Evolutionary conservation across 35 echinoderm and acorn worm genomes (phyloP).

Genomic region (Ophiothrix spiculata): DNA sequence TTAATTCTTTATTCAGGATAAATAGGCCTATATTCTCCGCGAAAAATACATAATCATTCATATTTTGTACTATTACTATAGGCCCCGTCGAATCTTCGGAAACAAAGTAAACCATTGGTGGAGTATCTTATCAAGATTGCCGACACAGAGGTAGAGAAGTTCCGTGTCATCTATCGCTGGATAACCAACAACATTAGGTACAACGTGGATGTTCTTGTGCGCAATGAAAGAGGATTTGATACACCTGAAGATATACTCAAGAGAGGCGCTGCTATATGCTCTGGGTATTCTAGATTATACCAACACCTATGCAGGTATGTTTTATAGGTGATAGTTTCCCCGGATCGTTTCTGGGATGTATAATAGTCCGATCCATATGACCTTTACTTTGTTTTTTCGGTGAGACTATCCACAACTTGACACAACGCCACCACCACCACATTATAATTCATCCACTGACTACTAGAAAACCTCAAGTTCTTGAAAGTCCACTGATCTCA

Average conservation of each 20-base stretch:
- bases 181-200: slow-evolving; percentile 31
- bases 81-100: slow-evolving; percentile 14
- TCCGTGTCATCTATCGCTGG: slow-evolving; percentile 40
- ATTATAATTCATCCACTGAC: too few relatives aligned
- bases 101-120: slow-evolving; percentile 1
- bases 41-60: too few relatives aligned
- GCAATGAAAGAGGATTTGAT: not conserved
- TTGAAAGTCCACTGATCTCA: too few relatives aligned
- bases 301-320: slow-evolving; percentile 31
- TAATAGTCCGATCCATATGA: too few relatives aligned
- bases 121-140: slow-evolving; percentile 12
- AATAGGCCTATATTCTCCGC: not conserved
- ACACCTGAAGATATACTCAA: slow-evolving; percentile 10
- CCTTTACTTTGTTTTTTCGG: too few relatives aligned
- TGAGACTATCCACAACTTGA: too few relatives aligned
- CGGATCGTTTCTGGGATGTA: too few relatives aligned
- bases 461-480: too few relatives aligned
- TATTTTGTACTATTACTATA: not conserved
- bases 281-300: slow-evolving; percentile 1
- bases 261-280: slow-evolving; percentile 17
- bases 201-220: not conserved
- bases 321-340: too few relatives aligned
- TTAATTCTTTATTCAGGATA: not conserved
- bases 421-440: too few relatives aligned
- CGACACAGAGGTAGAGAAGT: slow-evolving; percentile 25